phyloP scores from a whole-genome alignment of 2,797 vertebrate species.

The Pangasius larnaudii region DNA sequence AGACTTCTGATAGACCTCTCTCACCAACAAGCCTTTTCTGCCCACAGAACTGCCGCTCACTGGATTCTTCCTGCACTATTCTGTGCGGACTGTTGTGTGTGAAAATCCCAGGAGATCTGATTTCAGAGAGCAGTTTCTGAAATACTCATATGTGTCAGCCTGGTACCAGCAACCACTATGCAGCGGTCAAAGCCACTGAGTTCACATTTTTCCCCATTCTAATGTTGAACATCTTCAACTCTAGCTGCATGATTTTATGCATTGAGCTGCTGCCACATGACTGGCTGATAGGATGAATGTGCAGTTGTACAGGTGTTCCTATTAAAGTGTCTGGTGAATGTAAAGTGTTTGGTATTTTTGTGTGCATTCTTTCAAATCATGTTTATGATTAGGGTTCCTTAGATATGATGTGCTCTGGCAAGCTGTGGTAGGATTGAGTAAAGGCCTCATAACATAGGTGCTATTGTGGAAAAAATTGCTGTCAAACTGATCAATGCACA shows the following conservation, averaged over 20 bases:
- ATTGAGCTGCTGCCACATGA: too few relatives aligned
- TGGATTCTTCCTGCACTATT: background rate
- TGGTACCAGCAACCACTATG: too few relatives aligned
- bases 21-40: background rate
- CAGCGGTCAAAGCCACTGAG: background rate
- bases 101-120: background rate
- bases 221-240: background rate
- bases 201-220: too few relatives aligned
- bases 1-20: background rate
- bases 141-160: background rate
- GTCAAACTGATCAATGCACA: background rate
- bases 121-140: background rate
- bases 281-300: background rate
- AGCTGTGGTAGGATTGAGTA: background rate
- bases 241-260: background rate
- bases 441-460: background rate
- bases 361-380: background rate
- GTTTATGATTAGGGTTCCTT: background rate
- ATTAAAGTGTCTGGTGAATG: background rate
- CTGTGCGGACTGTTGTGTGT: background rate
- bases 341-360: background rate
- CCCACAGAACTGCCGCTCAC: background rate
- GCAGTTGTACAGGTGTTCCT: background rate
- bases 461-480: background rate
- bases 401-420: background rate